Base-by-base conservation (phyloP, 2,888 invertebrate genomes). In the Operophtera brumata region DNA sequence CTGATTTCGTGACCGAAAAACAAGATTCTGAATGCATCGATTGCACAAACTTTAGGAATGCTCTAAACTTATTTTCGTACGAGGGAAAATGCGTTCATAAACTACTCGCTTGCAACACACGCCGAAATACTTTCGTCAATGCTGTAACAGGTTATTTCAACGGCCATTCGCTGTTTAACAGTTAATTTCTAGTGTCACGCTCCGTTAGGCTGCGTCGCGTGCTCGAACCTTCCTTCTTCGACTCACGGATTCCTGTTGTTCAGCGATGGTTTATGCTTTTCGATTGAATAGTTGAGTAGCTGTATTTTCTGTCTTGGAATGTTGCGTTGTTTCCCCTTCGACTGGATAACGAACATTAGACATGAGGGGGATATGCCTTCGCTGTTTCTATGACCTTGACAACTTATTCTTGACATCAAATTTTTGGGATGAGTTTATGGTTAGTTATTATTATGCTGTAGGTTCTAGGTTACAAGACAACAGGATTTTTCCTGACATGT, bases 101-200 rank as follows among this genome's bases (percentile, higher is more conserved):
- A 58, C 57, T 34, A 44, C 36, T 39, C 44, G 44, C 28, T 50
- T 25, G 20, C 20, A 3, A 20, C 47, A 52, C 36, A 41, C 71
- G 73, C 71, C 73, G 71, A 79, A 79, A 80, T 80, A 77, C 77
- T 79, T 81, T 82, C 77, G 71, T 75, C 72, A 69, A 69, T 80
- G 75, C 73, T 73, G 78, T 84, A 82, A 82, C 82, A 82, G 77
- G 79, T 82, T 80, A 77, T 77, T 77, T 75, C 69, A 77, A 81
- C 79, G 75, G 73, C 72, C 70, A 64, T 71, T 69, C 70, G 68
- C 26, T 46, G 44, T 84, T 84, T 86, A 87, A 87, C 88, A 81
- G 89, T 87, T 86, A 87, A 87, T 88, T 88, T 85, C 84, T 86
- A 81, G 75, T 79, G 84, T 76, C 80, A 84, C 86, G 87, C 82